Percentiles rank a stretch among this genome's conserved stretches.
Conservation (phyloP, 2,888 invertebrate species). For the Catocala sponsa region DNA sequence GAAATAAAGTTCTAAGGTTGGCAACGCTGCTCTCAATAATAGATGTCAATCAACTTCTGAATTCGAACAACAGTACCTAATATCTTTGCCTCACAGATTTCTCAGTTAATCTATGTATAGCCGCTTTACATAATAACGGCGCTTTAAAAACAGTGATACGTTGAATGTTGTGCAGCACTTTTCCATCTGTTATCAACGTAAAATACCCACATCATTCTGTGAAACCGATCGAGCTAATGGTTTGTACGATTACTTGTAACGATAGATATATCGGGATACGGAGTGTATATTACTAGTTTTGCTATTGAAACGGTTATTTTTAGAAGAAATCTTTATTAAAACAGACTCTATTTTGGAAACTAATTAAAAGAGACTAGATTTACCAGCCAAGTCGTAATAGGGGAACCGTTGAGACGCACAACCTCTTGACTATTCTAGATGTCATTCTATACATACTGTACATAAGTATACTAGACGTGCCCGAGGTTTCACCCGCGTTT, state of each 20-base stretch:
- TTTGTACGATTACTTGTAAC: background rate
- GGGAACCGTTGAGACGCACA: background rate
- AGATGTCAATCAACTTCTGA: background rate
- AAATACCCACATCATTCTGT: constrained; percentile 46
- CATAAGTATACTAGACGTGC: no score
- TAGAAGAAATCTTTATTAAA: no score
- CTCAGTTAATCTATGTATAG: background rate
- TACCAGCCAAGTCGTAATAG: no score
- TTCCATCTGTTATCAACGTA: constrained; percentile 33
- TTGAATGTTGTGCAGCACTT: constrained; percentile 34
- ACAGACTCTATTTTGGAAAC: no score
- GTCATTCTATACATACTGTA: no score
- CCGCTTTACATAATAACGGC: constrained; percentile 22
- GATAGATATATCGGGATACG: background rate
- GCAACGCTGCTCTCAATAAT: no score
- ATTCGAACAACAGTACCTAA: constrained; percentile 4
- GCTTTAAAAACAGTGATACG: constrained; percentile 8
- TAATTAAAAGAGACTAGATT: no score
- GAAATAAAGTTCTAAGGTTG: no score
- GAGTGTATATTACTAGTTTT: background rate
- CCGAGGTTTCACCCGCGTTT: no score
- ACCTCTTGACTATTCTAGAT: no score
- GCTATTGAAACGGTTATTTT: no score
- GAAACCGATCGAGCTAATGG: constrained; percentile 1
- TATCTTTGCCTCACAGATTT: constrained; percentile 5